Percentiles rank a stretch among this genome's conserved stretches.
Evolutionary conservation across 2,888 invertebrate species (phyloP).

Genomic region (Epirrhoe alternata): DNA sequence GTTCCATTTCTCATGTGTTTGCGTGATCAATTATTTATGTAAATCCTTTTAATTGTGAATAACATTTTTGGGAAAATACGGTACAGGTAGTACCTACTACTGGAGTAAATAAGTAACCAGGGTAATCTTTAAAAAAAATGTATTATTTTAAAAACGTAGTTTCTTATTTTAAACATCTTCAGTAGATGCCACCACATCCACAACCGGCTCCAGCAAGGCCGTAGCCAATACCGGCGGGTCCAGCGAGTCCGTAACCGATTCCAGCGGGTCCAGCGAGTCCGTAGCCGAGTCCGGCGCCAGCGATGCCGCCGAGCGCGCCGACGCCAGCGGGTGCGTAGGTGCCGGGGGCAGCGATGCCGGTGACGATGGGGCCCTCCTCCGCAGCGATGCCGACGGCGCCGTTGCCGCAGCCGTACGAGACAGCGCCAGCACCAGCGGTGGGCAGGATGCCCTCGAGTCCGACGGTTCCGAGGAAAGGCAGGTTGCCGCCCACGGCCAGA

Average conservation of each 20-base stretch:
- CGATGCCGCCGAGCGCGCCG: slow-evolving; percentile 7
- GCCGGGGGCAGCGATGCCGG: slow-evolving; percentile 33
- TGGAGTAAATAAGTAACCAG: too few relatives aligned
- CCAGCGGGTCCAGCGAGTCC: slow-evolving; percentile 25
- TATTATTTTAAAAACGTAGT: too few relatives aligned
- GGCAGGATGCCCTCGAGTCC: slow-evolving; percentile 56
- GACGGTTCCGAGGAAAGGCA: slow-evolving; percentile 59
- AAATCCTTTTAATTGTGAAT: too few relatives aligned
- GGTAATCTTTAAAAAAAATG: too few relatives aligned
- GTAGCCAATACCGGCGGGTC: slow-evolving; percentile 28
- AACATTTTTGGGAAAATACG: too few relatives aligned
- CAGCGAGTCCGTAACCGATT: slow-evolving; percentile 24
- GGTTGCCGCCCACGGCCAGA: slow-evolving; percentile 51
- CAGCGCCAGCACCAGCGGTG: slow-evolving; percentile 55
- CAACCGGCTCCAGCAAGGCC: slow-evolving; percentile 30
- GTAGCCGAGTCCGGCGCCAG: slow-evolving; percentile 12
- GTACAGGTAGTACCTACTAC: too few relatives aligned
- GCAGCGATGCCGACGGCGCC: slow-evolving; percentile 51
- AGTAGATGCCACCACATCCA: slow-evolving; percentile 16
- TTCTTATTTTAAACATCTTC: neutral
- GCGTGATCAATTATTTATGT: too few relatives aligned
- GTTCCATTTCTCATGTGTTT: too few relatives aligned
- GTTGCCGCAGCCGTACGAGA: slow-evolving; percentile 57
- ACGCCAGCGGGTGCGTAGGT: slow-evolving; percentile 21
- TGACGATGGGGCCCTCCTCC: slow-evolving; percentile 45